These are phyloP conservation scores for Clanis bilineata DNA, from an alignment of 2,888 invertebrate genomes.

Conservation along the genomic window DNA sequence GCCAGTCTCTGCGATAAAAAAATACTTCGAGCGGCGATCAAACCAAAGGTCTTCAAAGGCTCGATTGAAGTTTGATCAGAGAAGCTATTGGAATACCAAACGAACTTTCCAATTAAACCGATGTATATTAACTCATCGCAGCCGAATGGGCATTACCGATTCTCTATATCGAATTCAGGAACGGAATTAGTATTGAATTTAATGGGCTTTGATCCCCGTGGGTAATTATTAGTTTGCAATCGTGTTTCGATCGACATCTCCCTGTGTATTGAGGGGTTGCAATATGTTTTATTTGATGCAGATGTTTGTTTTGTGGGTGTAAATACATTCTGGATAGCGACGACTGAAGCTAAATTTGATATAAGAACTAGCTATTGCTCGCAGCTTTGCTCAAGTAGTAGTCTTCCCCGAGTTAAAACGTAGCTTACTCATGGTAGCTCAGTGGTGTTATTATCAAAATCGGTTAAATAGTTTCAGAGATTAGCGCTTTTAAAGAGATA, in stretches of 20 bases:
- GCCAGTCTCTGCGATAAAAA: too few species aligned
- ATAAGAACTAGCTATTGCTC: too few species aligned
- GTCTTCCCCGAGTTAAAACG: too few species aligned
- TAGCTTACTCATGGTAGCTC: too few species aligned
- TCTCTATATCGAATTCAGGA: slow-evolving; percentile 14
- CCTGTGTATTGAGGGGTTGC: not conserved
- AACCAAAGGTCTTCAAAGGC: not conserved
- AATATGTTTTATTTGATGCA: not conserved
- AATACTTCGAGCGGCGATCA: too few species aligned
- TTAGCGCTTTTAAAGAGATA: too few species aligned
- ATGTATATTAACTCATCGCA: slow-evolving; percentile 17
- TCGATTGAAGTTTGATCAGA: too few species aligned
- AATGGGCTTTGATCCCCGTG: not conserved
- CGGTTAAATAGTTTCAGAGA: too few species aligned
- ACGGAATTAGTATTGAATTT: slow-evolving; percentile 8
- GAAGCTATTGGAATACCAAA: not conserved
- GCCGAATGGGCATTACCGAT: slow-evolving; percentile 17
- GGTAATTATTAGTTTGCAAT: slow-evolving; percentile 1
- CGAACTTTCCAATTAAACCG: slow-evolving; percentile 16
- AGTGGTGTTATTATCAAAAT: too few species aligned
- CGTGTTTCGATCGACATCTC: not conserved
- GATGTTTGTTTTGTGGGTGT: not conserved
- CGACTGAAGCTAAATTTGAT: too few species aligned
- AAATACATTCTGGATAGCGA: too few species aligned
- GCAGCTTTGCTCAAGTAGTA: too few species aligned